phyloP scores from a whole-genome alignment of 2,888 invertebrate genomes.

The Oxyteleia sp. region DNA sequence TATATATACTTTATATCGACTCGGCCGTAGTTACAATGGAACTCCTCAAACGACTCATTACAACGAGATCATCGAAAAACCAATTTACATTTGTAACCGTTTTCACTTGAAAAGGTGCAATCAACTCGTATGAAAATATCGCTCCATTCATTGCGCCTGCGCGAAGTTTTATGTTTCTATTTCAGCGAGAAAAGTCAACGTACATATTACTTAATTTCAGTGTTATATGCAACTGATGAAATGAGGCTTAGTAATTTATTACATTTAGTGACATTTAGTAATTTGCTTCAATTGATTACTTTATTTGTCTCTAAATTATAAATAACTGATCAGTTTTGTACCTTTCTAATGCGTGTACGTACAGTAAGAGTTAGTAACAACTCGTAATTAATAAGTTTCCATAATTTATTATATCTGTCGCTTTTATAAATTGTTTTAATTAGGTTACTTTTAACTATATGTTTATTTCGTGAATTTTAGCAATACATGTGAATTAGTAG shows the following conservation, averaged over 20 bases:
- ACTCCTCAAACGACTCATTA: constrained; percentile 42
- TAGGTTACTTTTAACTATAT: too few species aligned
- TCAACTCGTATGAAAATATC: constrained; percentile 20
- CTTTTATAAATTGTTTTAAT: too few species aligned
- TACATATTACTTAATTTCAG: background rate
- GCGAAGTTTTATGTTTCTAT: background rate
- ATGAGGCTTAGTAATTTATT: background rate
- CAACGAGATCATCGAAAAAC: constrained; percentile 55
- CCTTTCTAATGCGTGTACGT: too few species aligned
- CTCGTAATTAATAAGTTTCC: too few species aligned
- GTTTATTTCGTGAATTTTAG: too few species aligned
- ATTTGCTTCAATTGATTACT: background rate
- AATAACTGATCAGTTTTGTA: too few species aligned
- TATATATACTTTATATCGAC: constrained; percentile 56
- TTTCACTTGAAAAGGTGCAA: constrained; percentile 23
- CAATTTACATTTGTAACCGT: constrained; percentile 44
- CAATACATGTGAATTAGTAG: too few species aligned
- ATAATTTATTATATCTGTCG: too few species aligned
- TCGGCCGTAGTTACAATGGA: constrained; percentile 35
- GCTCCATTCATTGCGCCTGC: background rate
- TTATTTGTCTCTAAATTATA: background rate
- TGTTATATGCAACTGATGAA: background rate
- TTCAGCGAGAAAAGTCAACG: constrained; percentile 1
- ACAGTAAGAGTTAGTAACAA: too few species aligned
- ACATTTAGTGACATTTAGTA: background rate